Base-by-base conservation (phyloP, 2,888 invertebrate species). In the Limulus polyphemus region DNA sequence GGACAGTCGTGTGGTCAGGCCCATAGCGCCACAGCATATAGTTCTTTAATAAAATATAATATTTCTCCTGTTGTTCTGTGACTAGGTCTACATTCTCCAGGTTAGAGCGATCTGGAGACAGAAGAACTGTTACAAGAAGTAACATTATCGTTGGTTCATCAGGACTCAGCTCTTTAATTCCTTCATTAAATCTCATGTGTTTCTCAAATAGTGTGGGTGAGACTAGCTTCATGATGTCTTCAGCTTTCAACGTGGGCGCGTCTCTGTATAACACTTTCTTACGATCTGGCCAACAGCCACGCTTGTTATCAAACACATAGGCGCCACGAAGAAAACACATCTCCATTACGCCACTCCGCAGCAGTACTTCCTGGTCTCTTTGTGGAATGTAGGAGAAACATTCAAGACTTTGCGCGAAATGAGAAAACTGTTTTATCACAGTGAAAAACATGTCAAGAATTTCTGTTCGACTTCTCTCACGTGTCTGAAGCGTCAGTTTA, bases 311-410 rank as follows among this genome's bases (percentile, higher is more conserved):
- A 66, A 75, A 78, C 32, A 73, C 73, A 69, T 76, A 74, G 4
- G 77, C 77, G 11, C 77, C 76, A 10, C 78, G 72, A 13, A 79
- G 71, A 48, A 78, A 74, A 70, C 77, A 76, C 67, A 78, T 75
- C 69, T 78, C 78, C 68, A 78, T 73, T 16, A 78, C 76, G 0
- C 77, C 76, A 49, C 74, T 75, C 68, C 73, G 65, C 3, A 75
- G 68, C 11, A 75, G 68, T 13, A 69, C 70, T 47, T 70, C 71
- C 63, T 74, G 73, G 63, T 75, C 75, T 2, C 62, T 60, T 16
- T 59, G 61, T 5, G 64, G 62, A 9, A 75, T 65, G 10, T 61
- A 63, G 16, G 61, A 58, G 62, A 74, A 75, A 9, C 73, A 71
- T 0, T 72, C 69, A 56, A 74, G 65, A 47, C 69, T 64, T 56